Conservation (phyloP, 1,140 invertebrate genomes). For the Potamilus streckersoni region DNA sequence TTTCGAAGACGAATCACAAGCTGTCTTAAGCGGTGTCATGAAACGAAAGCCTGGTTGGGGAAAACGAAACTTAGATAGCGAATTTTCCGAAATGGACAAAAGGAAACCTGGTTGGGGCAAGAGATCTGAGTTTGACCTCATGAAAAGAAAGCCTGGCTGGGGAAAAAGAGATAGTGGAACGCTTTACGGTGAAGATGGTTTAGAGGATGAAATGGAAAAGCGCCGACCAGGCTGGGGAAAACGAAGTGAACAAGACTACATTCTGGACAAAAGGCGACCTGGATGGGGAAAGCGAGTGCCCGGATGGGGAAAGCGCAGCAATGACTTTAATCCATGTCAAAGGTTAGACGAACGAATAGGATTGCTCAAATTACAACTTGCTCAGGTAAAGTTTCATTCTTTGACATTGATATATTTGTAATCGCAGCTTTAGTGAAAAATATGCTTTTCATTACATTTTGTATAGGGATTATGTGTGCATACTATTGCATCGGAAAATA, state of each 20-base stretch:
- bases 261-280: constrained; percentile 33
- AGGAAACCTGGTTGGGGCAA: constrained; percentile 36
- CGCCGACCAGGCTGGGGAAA: constrained; percentile 41
- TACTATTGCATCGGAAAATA: too few species aligned
- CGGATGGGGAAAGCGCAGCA: constrained; percentile 44
- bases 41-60: constrained; percentile 36
- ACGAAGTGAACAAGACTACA: constrained; percentile 15
- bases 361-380: constrained; percentile 17
- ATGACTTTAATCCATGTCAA: constrained; percentile 8
- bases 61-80: constrained; percentile 14
- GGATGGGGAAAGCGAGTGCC: constrained; percentile 45
- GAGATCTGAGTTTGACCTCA: constrained; percentile 20
- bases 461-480: too few species aligned
- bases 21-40: neutral
- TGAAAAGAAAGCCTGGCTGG: constrained; percentile 39
- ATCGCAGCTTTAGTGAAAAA: too few species aligned
- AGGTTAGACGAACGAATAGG: constrained; percentile 12
- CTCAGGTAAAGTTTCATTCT: constrained; percentile 14
- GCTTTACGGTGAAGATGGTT: constrained; percentile 20
- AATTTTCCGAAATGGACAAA: constrained; percentile 13
- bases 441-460: too few species aligned
- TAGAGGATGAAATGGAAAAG: constrained; percentile 31
- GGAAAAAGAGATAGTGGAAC: constrained; percentile 22
- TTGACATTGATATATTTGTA: too few species aligned
- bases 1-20: constrained; percentile 6